Evolutionary conservation across 2,888 invertebrate species (phyloP).

Genomic region (Abscondita cerata): DNA sequence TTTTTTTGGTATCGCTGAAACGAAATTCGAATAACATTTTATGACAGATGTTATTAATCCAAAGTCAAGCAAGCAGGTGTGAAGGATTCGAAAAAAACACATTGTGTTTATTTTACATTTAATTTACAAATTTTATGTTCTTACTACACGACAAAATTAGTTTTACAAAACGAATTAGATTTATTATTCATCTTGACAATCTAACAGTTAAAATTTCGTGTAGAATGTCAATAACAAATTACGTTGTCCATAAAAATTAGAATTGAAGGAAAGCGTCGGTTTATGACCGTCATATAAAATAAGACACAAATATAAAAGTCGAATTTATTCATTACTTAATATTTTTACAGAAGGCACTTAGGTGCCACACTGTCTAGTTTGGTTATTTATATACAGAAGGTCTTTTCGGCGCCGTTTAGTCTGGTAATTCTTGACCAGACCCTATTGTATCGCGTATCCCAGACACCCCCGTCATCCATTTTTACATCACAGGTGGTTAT

Average conservation of each 20-base stretch:
- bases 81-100: too few relatives aligned
- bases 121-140: too few relatives aligned
- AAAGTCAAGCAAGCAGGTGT: too few relatives aligned
- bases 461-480: constrained; percentile 35
- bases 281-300: constrained; percentile 1
- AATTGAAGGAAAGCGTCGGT: background rate
- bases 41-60: too few relatives aligned
- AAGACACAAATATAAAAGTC: constrained; percentile 17
- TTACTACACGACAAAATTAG: too few relatives aligned
- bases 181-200: too few relatives aligned
- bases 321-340: constrained; percentile 23
- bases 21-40: too few relatives aligned
- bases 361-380: constrained; percentile 43
- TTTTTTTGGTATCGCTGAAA: too few relatives aligned
- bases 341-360: constrained; percentile 30
- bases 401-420: constrained; percentile 45
- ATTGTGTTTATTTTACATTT: too few relatives aligned
- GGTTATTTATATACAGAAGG: constrained; percentile 29
- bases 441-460: constrained; percentile 29
- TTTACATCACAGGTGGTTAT: constrained; percentile 43
- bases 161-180: too few relatives aligned
- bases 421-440: constrained; percentile 37
- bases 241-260: constrained; percentile 4
- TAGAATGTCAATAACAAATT: constrained; percentile 2
- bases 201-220: too few relatives aligned